Evolutionary conservation across 1,140 invertebrate genomes (phyloP).

Genomic region (Mya arenaria): DNA sequence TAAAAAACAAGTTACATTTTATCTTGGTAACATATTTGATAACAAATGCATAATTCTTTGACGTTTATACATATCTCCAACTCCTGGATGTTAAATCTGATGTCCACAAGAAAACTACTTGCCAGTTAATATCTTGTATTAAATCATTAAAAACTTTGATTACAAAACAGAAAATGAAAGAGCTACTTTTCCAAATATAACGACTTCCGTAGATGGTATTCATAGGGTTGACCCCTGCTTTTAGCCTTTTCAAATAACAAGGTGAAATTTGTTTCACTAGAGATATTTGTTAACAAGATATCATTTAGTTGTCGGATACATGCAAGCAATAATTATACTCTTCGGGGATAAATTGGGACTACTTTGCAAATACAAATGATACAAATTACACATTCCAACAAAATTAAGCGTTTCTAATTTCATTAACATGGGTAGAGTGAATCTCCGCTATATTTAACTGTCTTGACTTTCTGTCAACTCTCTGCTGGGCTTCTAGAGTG

Average conservation of each 20-base stretch:
- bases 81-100: no score
- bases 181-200: no score
- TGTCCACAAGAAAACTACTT: no score
- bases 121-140: no score
- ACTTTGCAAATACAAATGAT: background rate
- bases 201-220: conserved; percentile 38
- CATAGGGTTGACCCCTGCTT: conserved; percentile 17
- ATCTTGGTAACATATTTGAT: no score
- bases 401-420: conserved; percentile 54
- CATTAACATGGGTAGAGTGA: conserved; percentile 39
- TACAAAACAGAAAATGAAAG: no score
- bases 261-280: conserved; percentile 27
- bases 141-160: no score
- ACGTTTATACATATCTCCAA: no score
- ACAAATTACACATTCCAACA: conserved; percentile 31
- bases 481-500: no score
- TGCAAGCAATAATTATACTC: conserved; percentile 43
- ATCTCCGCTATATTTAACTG: conserved; percentile 27
- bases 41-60: no score
- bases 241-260: background rate
- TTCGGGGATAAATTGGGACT: background rate
- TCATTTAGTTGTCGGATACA: conserved; percentile 21
- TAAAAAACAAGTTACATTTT: no score
- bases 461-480: conserved; percentile 42
- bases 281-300: conserved; percentile 47